Evolutionary conservation across 1,140 invertebrate genomes (phyloP).

Genomic region (Pseudomyrmex cubaensis): DNA sequence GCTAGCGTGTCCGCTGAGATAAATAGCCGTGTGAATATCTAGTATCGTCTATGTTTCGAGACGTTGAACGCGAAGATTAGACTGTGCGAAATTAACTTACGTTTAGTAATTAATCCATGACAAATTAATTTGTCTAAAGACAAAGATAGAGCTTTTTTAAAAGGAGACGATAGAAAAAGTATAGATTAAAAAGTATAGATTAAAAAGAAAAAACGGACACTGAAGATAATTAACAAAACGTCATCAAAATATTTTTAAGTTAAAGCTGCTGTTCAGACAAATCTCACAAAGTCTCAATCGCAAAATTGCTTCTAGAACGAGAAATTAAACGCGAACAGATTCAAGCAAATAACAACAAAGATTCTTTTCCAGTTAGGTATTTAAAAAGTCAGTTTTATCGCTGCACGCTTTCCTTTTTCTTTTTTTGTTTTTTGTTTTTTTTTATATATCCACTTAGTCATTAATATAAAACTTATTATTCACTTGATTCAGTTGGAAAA

Average conservation of each 20-base stretch:
- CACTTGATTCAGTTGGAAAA: background rate
- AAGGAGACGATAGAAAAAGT: background rate
- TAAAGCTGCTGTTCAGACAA: background rate
- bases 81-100: constrained; percentile 5
- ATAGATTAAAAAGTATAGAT: constrained; percentile 11
- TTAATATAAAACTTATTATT: background rate
- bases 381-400: constrained; percentile 2
- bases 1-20: background rate
- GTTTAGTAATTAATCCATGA: background rate
- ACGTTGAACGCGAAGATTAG: background rate
- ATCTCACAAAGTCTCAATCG: background rate
- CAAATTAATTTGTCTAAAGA: background rate
- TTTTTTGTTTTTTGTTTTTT: background rate
- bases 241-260: background rate
- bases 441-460: background rate
- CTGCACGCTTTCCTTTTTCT: background rate
- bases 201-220: background rate
- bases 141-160: background rate
- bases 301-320: no score
- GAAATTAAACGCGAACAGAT: no score
- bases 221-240: background rate
- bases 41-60: constrained; percentile 20
- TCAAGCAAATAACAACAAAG: no score
- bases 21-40: constrained; percentile 23
- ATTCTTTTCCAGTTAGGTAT: background rate